Base-by-base conservation (phyloP, 2,113 vertebrate genomes). In the Morone saxatilis region DNA sequence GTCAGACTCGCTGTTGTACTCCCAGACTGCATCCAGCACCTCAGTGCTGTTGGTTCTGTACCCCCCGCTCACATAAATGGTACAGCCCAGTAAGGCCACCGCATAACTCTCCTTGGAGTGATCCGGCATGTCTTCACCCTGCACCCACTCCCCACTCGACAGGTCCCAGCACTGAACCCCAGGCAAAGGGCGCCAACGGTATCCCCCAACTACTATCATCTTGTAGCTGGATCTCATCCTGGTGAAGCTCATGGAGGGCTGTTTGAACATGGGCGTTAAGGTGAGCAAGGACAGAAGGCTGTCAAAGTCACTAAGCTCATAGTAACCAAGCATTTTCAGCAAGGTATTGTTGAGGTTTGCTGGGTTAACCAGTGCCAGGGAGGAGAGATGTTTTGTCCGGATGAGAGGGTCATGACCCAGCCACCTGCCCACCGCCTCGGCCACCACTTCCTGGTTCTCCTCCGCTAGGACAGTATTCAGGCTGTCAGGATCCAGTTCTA, bases 41-140 rank as follows among this genome's bases (percentile, higher is more conserved):
- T 51, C 19, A 13, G 48, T 69, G 17, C 10, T 69, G 48, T 38
- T 69, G 31, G 47, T 69, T 38, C 48, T 38, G 48, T 53, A 69
- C 17, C 48, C 67, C 31, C 67, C 11, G 22, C 48, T 69, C 17
- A 69, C 48, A 53, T 69, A 53, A 40, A 69, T 53, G 48, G 48
- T 53, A 22, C 50, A 71, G 50, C 68, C 50, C 36, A 54, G 50
- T 14, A 71, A 41, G 7, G 50, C 12, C 36, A 71, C 36, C 0
- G 68, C 50, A 71, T 54, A 54, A 20, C 17, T 69, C 31, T 69
- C 48, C 48, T 69, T 69, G 17, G 31, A n/a, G 36, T 71, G 31
- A 71, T 40, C 50, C 2, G 6, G 50, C 36, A 54, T 71, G 50
- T 41, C 68, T 71, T 54, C 38, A 22, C 36, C 69, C 51, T 43